Evolutionary conservation across 2,888 invertebrate species (phyloP).

Genomic region (Silvanus unidentatus): DNA sequence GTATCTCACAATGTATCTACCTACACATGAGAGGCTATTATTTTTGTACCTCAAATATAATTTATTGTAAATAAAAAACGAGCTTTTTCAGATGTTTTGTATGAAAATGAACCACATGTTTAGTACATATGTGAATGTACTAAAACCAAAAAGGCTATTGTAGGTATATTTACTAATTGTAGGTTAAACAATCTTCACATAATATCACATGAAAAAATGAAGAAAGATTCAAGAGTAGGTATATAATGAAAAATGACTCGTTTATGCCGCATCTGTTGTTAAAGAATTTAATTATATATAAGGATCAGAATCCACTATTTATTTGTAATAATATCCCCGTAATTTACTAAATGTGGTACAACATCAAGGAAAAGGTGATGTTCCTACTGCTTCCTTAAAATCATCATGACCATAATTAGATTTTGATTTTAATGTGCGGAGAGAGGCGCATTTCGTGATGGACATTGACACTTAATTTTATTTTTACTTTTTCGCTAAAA

Average conservation of each 20-base stretch:
- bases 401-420: no score
- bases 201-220: constrained; percentile 20
- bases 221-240: constrained; percentile 25
- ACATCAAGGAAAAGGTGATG: constrained; percentile 24
- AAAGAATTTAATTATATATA: constrained; percentile 37
- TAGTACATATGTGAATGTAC: background rate
- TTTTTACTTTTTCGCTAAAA: no score
- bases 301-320: constrained; percentile 29
- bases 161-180: constrained; percentile 25
- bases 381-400: no score
- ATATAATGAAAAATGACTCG: constrained; percentile 24
- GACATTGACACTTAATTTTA: no score
- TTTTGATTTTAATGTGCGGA: no score
- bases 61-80: no score
- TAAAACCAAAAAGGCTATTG: background rate
- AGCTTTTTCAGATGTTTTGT: no score
- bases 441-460: no score
- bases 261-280: constrained; percentile 35
- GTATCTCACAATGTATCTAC: no score
- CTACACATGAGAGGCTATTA: no score
- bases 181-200: constrained; percentile 20
- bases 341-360: constrained; percentile 31
- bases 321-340: constrained; percentile 40
- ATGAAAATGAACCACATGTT: constrained; percentile 1
- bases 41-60: no score